Conservation (phyloP, 1,140 invertebrate species). For the Aphelenchoides besseyi region DNA sequence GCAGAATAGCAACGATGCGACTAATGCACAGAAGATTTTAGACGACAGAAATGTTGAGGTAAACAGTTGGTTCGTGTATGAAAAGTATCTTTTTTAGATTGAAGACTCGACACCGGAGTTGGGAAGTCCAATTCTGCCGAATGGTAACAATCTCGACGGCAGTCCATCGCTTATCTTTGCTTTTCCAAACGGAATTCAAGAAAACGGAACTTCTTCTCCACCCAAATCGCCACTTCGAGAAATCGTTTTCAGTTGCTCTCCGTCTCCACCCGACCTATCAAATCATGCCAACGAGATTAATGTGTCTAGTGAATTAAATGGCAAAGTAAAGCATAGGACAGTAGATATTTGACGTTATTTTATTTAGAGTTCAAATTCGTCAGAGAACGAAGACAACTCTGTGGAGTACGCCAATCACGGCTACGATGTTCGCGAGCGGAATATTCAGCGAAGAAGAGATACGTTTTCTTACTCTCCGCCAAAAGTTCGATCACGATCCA, state of each 20-base stretch:
- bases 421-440: not conserved
- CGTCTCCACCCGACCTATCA: not conserved
- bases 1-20: not conserved
- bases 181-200: not conserved
- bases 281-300: not conserved
- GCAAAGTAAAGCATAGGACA: too few relatives aligned
- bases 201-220: not conserved
- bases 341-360: too few relatives aligned
- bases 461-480: conserved; percentile 4
- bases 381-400: not conserved
- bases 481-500: not conserved
- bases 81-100: not conserved
- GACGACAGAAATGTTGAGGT: not conserved
- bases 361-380: not conserved
- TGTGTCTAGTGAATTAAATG: too few relatives aligned
- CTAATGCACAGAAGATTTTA: not conserved
- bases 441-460: not conserved
- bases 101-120: not conserved
- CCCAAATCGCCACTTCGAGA: not conserved
- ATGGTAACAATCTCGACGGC: not conserved
- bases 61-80: too few relatives aligned
- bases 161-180: not conserved
- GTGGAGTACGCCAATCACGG: not conserved
- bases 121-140: not conserved
- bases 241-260: not conserved